Percentiles rank a stretch among this genome's conserved stretches.
phyloP scores from a whole-genome alignment of 2,797 vertebrate genomes.

The Poecilia wingei region DNA sequence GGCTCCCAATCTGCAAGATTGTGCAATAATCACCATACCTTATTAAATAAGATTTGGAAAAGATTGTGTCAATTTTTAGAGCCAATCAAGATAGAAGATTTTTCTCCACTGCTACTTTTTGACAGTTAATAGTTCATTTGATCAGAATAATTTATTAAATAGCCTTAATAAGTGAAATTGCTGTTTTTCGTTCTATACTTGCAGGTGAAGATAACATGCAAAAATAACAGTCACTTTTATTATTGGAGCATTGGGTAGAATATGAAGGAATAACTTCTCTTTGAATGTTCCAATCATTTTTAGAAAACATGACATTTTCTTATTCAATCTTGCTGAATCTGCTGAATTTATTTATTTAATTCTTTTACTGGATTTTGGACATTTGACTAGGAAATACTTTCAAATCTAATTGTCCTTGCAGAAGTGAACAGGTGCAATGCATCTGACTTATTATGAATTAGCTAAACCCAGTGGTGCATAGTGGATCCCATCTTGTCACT shows the following conservation, averaged over 20 bases:
- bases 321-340: background rate
- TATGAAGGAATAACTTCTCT: background rate
- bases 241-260: background rate
- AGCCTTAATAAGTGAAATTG: background rate
- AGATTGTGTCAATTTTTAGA: background rate
- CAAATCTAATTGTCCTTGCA: conserved; percentile 55
- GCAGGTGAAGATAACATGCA: background rate
- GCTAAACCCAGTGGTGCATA: conserved; percentile 48
- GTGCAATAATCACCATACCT: background rate
- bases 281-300: background rate
- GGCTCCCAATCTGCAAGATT: background rate
- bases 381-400: background rate
- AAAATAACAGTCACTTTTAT: background rate
- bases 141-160: background rate
- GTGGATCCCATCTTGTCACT: conserved; percentile 53
- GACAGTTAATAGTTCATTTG: background rate
- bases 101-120: background rate
- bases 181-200: background rate
- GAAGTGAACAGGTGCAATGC: conserved; percentile 47
- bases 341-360: background rate
- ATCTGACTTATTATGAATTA: conserved; percentile 60
- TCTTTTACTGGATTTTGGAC: background rate
- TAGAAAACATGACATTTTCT: background rate
- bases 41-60: background rate
- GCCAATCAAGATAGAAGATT: background rate